phyloP scores from a whole-genome alignment of 2,888 invertebrate genomes.

The Criorhina ranunculi region DNA sequence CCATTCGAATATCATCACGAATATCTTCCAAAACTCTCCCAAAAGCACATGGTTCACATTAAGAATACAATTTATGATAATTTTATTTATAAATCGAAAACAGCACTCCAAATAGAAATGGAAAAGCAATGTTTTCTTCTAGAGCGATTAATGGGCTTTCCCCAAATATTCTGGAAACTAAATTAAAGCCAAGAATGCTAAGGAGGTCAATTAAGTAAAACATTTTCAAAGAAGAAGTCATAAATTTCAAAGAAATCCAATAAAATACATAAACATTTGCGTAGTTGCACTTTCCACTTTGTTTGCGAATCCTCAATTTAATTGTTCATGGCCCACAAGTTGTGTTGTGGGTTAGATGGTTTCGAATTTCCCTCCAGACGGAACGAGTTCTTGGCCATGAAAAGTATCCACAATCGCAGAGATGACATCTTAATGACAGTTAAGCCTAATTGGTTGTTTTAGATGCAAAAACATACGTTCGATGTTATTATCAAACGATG shows the following conservation, averaged over 20 bases:
- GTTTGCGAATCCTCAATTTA: conserved; percentile 26
- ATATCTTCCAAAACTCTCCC: conserved; percentile 3
- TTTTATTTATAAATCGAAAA: conserved; percentile 43
- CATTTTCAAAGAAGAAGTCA: background rate
- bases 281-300: conserved; percentile 8
- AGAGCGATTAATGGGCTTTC: conserved; percentile 37
- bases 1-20: background rate
- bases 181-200: conserved; percentile 4
- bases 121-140: background rate
- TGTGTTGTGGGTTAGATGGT: background rate
- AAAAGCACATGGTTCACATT: conserved; percentile 29
- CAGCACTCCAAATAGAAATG: background rate
- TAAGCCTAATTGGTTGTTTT: conserved; percentile 37
- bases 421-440: conserved; percentile 9
- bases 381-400: conserved; percentile 51
- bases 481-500: conserved; percentile 31
- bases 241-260: background rate
- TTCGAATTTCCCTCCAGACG: conserved; percentile 12
- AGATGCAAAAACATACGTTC: conserved; percentile 39
- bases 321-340: conserved; percentile 18
- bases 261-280: background rate
- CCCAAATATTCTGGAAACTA: conserved; percentile 7
- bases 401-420: background rate
- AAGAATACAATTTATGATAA: conserved; percentile 44
- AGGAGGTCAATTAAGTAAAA: conserved; percentile 19